Evolutionary conservation across 2,888 invertebrate species (phyloP).

Genomic region (Serrognathus titanus): DNA sequence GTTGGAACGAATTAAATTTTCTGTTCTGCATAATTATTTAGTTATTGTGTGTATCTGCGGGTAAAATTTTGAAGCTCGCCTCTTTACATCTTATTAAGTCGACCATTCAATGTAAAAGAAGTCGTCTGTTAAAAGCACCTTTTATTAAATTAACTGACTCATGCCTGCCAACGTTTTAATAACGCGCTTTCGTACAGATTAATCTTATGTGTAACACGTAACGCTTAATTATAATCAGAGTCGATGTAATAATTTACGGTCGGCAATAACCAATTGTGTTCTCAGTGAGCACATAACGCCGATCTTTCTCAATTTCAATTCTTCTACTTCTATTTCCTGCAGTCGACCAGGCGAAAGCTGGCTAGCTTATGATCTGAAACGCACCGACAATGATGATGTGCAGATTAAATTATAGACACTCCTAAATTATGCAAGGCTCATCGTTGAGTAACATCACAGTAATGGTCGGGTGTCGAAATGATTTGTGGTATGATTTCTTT

Average conservation of each 20-base stretch:
- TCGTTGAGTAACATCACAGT: slow-evolving; percentile 19
- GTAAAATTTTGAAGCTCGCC: too few species aligned
- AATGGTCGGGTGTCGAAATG: slow-evolving; percentile 41
- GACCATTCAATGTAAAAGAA: background rate
- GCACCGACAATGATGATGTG: background rate
- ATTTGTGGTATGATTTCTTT: slow-evolving; percentile 35
- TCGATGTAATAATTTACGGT: slow-evolving; percentile 9
- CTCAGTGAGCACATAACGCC: slow-evolving; percentile 3
- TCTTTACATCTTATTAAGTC: too few species aligned
- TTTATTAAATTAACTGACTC: background rate
- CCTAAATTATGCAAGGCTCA: slow-evolving; percentile 5
- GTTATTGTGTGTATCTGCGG: too few species aligned
- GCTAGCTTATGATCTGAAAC: background rate
- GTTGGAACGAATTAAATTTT: too few species aligned
- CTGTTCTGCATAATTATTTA: too few species aligned
- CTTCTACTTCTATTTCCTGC: slow-evolving; percentile 1
- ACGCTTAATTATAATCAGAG: slow-evolving; percentile 8
- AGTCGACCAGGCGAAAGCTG: slow-evolving; percentile 8
- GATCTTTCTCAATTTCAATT: background rate
- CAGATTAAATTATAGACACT: slow-evolving; percentile 1
- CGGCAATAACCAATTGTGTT: slow-evolving; percentile 10
- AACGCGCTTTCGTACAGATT: background rate
- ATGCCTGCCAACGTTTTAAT: slow-evolving; percentile 1
- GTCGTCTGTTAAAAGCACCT: background rate
- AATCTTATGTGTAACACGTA: background rate